Conservation (phyloP, 2,113 vertebrate genomes). For the Heteronetta atricapilla region DNA sequence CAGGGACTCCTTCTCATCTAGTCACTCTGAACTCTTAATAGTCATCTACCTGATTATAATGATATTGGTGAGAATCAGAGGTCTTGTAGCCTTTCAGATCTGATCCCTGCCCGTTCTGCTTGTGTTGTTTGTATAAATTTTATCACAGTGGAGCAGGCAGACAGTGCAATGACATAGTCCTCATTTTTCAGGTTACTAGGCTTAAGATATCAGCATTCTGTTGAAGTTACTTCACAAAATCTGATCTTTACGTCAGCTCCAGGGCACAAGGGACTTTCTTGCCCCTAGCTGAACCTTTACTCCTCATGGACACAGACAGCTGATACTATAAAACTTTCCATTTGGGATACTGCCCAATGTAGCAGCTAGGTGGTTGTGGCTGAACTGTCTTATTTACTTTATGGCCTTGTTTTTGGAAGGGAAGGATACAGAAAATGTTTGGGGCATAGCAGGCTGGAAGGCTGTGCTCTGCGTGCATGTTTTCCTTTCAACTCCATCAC, state of each 20-base stretch:
- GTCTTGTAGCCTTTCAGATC: not conserved
- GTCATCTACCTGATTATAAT: not conserved
- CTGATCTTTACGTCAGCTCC: slow-evolving; percentile 8
- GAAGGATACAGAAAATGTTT: not conserved
- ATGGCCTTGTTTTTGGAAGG: not conserved
- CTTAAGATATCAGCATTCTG: slow-evolving; percentile 1
- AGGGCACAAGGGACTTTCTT: slow-evolving; percentile 59
- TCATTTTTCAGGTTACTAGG: not conserved
- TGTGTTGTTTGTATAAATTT: not conserved
- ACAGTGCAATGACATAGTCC: not conserved
- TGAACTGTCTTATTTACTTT: not conserved
- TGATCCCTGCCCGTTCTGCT: not conserved
- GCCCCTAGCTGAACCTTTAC: slow-evolving; percentile 42
- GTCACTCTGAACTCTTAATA: not conserved
- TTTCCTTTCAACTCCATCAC: not conserved
- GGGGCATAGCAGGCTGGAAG: not conserved
- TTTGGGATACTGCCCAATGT: slow-evolving; percentile 22
- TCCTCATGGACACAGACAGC: not conserved
- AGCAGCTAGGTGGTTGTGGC: slow-evolving; percentile 12
- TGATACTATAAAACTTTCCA: slow-evolving; percentile 39
- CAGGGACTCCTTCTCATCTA: not conserved
- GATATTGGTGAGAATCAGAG: not conserved
- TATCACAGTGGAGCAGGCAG: not conserved
- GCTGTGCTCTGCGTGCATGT: not conserved
- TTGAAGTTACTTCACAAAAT: slow-evolving; percentile 31